Conservation (phyloP, 2,797 vertebrate genomes). For the Mus minutoides region DNA sequence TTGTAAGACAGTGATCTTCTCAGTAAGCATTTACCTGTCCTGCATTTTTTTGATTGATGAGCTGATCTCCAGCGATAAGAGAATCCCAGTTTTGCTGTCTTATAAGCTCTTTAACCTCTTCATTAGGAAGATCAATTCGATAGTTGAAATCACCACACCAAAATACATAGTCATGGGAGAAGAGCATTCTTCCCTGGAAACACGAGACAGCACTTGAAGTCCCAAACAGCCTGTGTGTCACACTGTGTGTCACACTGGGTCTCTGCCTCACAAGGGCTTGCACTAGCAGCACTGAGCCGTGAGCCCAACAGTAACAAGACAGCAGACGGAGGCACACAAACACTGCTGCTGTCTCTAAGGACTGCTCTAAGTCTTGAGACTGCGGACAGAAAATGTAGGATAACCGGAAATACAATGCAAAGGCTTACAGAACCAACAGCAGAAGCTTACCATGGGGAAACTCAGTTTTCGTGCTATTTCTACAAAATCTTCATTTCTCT, state of each 20-base stretch:
- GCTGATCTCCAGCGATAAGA: slow-evolving; percentile 96
- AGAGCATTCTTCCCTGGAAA: slow-evolving; percentile 94
- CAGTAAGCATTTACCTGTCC: slow-evolving; percentile 89
- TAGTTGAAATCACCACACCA: slow-evolving; percentile 99
- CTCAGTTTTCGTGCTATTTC: slow-evolving; percentile 96
- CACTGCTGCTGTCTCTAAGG: not conserved
- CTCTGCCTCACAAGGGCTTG: not conserved
- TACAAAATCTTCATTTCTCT: slow-evolving; percentile 97
- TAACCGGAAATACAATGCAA: not conserved
- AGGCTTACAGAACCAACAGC: not conserved
- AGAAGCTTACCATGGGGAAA: slow-evolving; percentile 95
- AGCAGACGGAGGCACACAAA: not conserved
- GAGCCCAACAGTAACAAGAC: not conserved
- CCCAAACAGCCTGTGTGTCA: not conserved
- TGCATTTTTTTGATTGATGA: slow-evolving; percentile 95
- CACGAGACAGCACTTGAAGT: slow-evolving; percentile 29
- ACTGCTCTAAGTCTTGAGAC: not conserved
- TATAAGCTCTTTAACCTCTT: slow-evolving; percentile 98
- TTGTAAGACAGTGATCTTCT: not conserved
- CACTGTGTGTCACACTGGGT: not conserved
- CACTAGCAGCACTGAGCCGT: not conserved
- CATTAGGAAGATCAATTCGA: slow-evolving; percentile 95
- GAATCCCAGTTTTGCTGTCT: slow-evolving; percentile 96
- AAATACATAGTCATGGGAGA: slow-evolving; percentile 98
- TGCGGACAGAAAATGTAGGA: not conserved